Evolutionary conservation across 1,140 invertebrate species (phyloP), one percentile per base, ranked within the genome.

Genomic region (Cotesia typhae): DNA sequence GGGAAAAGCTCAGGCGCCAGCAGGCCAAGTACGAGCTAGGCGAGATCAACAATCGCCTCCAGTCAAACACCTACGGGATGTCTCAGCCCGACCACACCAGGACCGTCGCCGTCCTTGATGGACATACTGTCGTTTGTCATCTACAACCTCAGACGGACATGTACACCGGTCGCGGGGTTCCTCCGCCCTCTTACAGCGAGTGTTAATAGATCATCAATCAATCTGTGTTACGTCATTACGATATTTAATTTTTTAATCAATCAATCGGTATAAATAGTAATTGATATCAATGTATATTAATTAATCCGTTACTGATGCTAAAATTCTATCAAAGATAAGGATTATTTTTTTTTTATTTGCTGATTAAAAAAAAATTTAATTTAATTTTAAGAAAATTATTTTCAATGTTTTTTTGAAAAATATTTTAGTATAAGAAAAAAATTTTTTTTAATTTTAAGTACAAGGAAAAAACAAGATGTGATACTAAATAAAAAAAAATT

Each of bases 41-140:
- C 53, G 90, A 91, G 47, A 76, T 90, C 80, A 82, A 47, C 10
- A 47, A 84, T 59, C 86, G 89, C 72, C 85, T 89, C 37, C 86
- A 77, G 82, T 84, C 76, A 79, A 82, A 63, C 28, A 53, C 68
- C 80, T 88, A 82, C 81, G 88, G 85, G 81, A 83, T 86, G 77
- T 67, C 88, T 76, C 69, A 88, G 81, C 82, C 89, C 82, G 87
- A 91, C 79, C 83, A 90, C 88, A 81, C 90, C 86, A 87, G 89
- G 87, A 89, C 92, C 80, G 92, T 94, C 4, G 93, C 94, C 1
- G 93, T 95, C 1, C 85, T 95, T 9, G 93, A 94, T 80, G 93
- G 93, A 1, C 92, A 94, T 77, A 94, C 93, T 72, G 94, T 95
- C 41, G 92, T 94, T 9, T 94, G 93, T 80, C 92, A 94, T 78